These are phyloP conservation scores for Ahaetulla prasina DNA, from an alignment of 2,113 vertebrate species.

Conservation along the genomic window DNA sequence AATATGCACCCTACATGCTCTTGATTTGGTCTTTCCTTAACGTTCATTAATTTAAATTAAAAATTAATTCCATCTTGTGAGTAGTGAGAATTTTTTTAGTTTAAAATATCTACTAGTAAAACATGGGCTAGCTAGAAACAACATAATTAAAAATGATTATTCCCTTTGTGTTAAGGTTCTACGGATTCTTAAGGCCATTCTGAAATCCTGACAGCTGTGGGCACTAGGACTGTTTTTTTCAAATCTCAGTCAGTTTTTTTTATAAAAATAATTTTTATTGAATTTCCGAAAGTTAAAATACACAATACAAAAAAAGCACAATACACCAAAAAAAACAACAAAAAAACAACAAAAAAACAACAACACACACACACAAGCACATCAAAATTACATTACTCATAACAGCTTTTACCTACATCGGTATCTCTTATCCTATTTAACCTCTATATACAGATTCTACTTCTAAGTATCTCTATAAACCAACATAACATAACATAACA, in stretches of 20 bases:
- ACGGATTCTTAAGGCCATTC: background rate
- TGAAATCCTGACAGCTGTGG: background rate
- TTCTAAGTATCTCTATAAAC: too few species aligned
- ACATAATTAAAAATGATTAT: background rate
- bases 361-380: too few species aligned
- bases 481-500: too few species aligned
- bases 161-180: background rate
- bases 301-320: too few species aligned
- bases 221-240: background rate
- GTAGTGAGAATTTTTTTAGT: background rate
- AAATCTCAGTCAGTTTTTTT: background rate
- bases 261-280: too few species aligned
- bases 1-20: background rate
- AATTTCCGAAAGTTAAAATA: too few species aligned
- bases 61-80: background rate
- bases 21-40: background rate
- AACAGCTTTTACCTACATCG: too few species aligned
- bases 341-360: too few species aligned
- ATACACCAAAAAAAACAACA: too few species aligned
- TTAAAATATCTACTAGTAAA: background rate
- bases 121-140: background rate
- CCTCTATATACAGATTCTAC: too few species aligned
- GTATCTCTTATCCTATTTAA: too few species aligned
- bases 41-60: background rate
- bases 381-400: too few species aligned